These are phyloP conservation scores for Siniperca undulata DNA, from an alignment of 2,797 vertebrate genomes.

Conservation along the genomic window DNA sequence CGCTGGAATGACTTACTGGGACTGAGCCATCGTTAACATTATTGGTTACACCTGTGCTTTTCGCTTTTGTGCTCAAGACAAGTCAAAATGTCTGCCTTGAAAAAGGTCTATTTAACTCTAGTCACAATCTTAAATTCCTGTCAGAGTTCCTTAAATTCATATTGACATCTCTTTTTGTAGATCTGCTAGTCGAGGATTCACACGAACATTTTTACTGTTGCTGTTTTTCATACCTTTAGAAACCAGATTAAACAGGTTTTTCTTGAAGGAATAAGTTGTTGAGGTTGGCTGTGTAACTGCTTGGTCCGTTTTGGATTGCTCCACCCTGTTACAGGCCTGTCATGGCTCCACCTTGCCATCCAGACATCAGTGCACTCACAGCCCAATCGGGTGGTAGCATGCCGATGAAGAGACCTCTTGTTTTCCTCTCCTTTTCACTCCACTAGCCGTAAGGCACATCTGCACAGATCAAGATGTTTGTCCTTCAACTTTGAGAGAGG, in stretches of 20 bases:
- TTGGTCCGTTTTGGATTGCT: neutral
- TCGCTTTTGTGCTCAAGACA: neutral
- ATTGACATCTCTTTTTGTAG: neutral
- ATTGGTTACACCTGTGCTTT: neutral
- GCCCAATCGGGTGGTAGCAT: neutral
- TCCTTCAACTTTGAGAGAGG: slow-evolving; percentile 1
- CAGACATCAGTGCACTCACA: neutral
- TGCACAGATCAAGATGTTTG: slow-evolving; percentile 2
- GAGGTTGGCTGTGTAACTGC: neutral
- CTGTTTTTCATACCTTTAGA: neutral
- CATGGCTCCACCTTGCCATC: neutral
- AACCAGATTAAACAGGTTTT: neutral
- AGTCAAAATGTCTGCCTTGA: neutral
- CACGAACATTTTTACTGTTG: too few species aligned
- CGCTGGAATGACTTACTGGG: neutral
- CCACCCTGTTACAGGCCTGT: neutral
- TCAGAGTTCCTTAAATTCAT: neutral
- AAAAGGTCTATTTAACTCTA: neutral
- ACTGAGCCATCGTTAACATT: neutral
- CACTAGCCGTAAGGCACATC: neutral
- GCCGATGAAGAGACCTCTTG: too few species aligned
- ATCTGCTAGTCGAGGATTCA: neutral
- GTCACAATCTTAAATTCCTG: too few species aligned
- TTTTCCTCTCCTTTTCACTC: neutral
- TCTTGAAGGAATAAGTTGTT: neutral